phyloP scores from a whole-genome alignment of 2,797 vertebrate species.

The Platalea minor region DNA sequence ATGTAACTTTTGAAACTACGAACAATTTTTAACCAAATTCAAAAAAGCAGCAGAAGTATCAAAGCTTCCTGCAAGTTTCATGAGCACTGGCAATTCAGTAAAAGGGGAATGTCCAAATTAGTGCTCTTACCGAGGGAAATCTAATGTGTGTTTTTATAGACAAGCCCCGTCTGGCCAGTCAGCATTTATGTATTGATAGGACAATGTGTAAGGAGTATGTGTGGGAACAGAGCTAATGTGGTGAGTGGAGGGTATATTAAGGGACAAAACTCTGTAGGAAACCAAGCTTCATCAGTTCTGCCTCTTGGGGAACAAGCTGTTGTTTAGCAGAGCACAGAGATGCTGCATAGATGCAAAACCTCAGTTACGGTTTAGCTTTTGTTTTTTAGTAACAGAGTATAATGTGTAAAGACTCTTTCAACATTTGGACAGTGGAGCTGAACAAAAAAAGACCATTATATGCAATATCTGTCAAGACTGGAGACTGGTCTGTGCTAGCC shows the following conservation, averaged over 20 bases:
- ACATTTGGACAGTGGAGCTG: background rate
- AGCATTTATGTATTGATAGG: background rate
- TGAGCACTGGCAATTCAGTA: background rate
- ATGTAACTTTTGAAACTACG: background rate
- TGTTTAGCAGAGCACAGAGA: background rate
- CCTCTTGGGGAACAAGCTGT: background rate
- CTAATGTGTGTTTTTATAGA: background rate
- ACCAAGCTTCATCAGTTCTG: background rate
- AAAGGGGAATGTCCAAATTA: background rate
- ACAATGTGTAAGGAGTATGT: background rate
- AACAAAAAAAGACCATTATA: slow-evolving; percentile 22
- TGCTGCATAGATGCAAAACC: background rate
- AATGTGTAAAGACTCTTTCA: slow-evolving; percentile 2
- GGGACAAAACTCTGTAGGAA: background rate
- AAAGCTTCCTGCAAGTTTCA: background rate
- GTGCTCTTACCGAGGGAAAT: background rate
- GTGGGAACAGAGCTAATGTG: background rate
- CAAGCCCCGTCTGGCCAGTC: background rate
- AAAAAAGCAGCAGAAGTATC: background rate
- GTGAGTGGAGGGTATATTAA: background rate
- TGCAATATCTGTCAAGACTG: slow-evolving; percentile 10
- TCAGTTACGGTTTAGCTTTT: slow-evolving; percentile 11
- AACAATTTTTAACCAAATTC: background rate
- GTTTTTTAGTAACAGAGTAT: background rate
- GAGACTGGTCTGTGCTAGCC: slow-evolving; percentile 13